Conservation (phyloP, 2,888 invertebrate species). For the Agrochola lychnidis region DNA sequence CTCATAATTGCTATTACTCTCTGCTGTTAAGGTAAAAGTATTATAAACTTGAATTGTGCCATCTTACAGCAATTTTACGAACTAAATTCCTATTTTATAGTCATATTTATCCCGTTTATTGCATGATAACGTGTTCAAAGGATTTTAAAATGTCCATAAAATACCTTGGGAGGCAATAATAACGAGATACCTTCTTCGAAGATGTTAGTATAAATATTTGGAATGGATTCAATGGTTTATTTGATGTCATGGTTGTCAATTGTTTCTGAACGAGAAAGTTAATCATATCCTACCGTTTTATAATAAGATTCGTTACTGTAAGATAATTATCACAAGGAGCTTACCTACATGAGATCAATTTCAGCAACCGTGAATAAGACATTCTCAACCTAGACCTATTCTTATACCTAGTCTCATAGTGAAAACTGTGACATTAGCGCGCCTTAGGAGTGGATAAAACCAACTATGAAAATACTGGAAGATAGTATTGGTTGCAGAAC, state of each 20-base stretch:
- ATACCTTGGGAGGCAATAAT: constrained; percentile 35
- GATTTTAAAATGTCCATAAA: constrained; percentile 59
- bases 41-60: constrained; percentile 21
- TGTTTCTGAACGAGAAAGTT: neutral
- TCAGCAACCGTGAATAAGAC: neutral
- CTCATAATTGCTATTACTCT: constrained; percentile 6
- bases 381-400: too few relatives aligned
- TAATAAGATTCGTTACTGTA: neutral
- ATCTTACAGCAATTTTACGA: constrained; percentile 42
- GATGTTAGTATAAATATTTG: constrained; percentile 1
- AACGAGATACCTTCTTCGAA: constrained; percentile 9
- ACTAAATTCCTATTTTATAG: constrained; percentile 49
- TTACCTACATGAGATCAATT: neutral
- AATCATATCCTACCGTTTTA: neutral
- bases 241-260: neutral
- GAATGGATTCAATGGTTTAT: neutral
- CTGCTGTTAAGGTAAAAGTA: constrained; percentile 8
- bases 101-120: constrained; percentile 54
- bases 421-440: too few relatives aligned
- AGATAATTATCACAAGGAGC: neutral
- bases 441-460: too few relatives aligned
- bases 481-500: neutral
- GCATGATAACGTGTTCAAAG: constrained; percentile 51
- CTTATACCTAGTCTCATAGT: neutral
- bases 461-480: neutral